Evolutionary conservation across 2,888 invertebrate genomes (phyloP), one percentile per base, ranked within the genome.

Genomic region (Netelia virgata): DNA sequence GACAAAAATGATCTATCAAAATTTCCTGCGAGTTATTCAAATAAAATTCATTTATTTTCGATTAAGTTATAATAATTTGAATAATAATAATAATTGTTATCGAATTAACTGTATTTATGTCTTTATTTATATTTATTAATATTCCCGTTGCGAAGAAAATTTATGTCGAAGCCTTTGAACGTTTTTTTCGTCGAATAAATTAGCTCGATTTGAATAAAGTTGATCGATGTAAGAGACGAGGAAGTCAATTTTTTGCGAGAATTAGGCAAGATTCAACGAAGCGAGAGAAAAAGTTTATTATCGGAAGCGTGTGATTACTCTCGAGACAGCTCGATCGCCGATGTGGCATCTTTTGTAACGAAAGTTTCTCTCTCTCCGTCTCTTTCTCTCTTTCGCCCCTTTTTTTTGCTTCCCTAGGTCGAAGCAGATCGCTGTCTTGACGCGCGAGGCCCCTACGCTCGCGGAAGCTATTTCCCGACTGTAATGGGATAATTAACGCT

Each of bases 401-500:
- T 23, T 10, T 14, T 70, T 82, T 76, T 76, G 10, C 64, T 28
- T 43, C n/a, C 64, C 64, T 59, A 69, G 81, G 82, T 85, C 83
- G 82, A 86, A 81, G 57, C 47, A 86, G 86, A 84, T 86, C 86
- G 83, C 84, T 79, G 80, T 80, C 75, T 79, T 69, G 78, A 86
- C 78, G 77, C 70, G 85, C 16, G 47, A 74, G 28, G 81, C 64
- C 55, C 41, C 77, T 20, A 53, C 86, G 87, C 84, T 88, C 90
- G 89, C 92, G 91, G 91, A 92, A 92, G 91, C 89, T 90, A 91
- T 92, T 92, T 91, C 91, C 92, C 92, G 90, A 89, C 89, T 87
- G 89, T 89, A 90, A 90, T 91, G 89, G 89, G 88, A 88, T 92
- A 92, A 92, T 92, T 92, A 92, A 90, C 91, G 91, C 91, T 91